A percentile compares a stretch with the other conserved stretches of the same genome.
phyloP scores from a whole-genome alignment of 2,113 vertebrate genomes.

The Heterotis niloticus region DNA sequence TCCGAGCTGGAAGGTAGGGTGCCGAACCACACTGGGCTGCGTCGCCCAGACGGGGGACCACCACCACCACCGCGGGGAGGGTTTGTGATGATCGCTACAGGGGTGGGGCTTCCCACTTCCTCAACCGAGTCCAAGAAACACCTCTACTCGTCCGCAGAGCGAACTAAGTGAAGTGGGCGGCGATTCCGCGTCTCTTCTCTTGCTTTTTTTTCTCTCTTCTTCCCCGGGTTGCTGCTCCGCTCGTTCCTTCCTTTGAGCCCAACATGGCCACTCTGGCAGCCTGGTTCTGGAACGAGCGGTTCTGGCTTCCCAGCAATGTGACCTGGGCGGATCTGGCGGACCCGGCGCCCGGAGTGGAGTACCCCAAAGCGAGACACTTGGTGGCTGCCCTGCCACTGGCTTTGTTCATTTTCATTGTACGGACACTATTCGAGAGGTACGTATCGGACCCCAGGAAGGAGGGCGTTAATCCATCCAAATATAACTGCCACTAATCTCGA shows the following conservation, averaged over 20 bases:
- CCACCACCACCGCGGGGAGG: background rate
- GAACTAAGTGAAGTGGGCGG: conserved; percentile 31
- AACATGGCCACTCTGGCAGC: conserved; percentile 75
- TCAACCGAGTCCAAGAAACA: conserved; percentile 7
- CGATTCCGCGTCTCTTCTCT: conserved; percentile 23
- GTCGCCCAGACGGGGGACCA: background rate
- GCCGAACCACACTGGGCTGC: background rate
- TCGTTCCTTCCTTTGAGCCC: conserved; percentile 9
- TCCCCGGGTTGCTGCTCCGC: conserved; percentile 24
- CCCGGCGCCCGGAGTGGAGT: conserved; percentile 69
- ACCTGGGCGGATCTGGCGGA: conserved; percentile 88
- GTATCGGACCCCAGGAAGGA: conserved; percentile 9
- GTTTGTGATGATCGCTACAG: background rate
- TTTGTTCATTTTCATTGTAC: conserved; percentile 74
- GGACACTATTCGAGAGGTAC: conserved; percentile 91
- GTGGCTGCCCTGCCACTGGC: conserved; percentile 79
- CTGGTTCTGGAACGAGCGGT: conserved; percentile 93
- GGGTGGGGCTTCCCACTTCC: conserved; percentile 28
- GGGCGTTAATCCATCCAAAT: too few relatives aligned
- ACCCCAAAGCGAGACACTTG: conserved; percentile 77
- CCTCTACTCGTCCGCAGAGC: conserved; percentile 27
- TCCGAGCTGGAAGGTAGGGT: too few relatives aligned
- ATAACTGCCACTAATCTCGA: too few relatives aligned
- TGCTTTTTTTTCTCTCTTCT: background rate
- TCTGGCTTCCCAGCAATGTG: conserved; percentile 92